phyloP scores from a whole-genome alignment of 2,797 vertebrate species.

The Betta splendens region DNA sequence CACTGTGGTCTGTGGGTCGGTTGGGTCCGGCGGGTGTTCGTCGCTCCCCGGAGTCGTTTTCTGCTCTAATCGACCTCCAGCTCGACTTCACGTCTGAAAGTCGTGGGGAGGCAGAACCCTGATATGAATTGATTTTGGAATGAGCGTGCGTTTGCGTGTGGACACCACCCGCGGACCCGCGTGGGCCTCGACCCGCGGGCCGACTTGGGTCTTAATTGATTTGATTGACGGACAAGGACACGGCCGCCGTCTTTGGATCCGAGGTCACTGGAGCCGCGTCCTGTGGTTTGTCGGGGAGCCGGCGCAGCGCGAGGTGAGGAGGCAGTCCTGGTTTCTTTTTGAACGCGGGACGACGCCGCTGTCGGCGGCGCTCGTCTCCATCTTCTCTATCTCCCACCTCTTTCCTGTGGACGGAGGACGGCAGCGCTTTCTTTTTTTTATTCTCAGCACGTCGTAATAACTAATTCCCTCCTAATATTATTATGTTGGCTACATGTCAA shows the following conservation, averaged over 20 bases:
- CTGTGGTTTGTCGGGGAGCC: too few species aligned
- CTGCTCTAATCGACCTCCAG: conserved; percentile 59
- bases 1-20: too few species aligned
- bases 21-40: too few species aligned
- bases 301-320: conserved; percentile 82
- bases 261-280: conserved; percentile 75
- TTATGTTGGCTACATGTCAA: conserved; percentile 72
- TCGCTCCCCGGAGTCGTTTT: conserved; percentile 48
- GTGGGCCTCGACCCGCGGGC: conserved; percentile 68
- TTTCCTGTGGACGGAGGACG: conserved; percentile 58
- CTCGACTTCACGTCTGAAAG: conserved; percentile 66
- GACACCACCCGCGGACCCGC: conserved; percentile 72
- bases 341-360: too few species aligned
- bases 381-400: conserved; percentile 51
- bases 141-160: conserved; percentile 82
- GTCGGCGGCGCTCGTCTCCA: too few species aligned
- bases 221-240: conserved; percentile 74
- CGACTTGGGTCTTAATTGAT: conserved; percentile 80
- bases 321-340: too few species aligned
- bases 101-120: conserved; percentile 64
- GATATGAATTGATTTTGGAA: conserved; percentile 81
- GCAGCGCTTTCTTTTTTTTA: conserved; percentile 56
- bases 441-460: conserved; percentile 61
- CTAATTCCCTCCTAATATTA: conserved; percentile 64
- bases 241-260: conserved; percentile 64